Conservation (phyloP, 2,888 invertebrate genomes). For the Nemapogon koenigi region DNA sequence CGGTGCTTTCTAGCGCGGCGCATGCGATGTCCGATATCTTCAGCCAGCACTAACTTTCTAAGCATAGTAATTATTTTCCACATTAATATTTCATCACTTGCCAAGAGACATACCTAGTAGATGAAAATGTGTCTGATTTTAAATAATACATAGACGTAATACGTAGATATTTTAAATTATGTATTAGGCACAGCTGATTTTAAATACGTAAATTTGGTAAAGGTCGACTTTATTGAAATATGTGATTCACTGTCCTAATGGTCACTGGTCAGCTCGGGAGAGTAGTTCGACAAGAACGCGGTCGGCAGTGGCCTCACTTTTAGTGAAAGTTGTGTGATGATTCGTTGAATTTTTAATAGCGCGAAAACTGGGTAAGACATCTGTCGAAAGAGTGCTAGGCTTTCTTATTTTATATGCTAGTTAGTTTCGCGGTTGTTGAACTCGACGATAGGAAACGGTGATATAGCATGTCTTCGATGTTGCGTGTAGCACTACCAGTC, state of each 20-base stretch:
- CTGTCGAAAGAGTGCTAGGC: conserved; percentile 46
- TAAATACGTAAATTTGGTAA: too few species aligned
- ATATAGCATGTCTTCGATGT: conserved; percentile 2
- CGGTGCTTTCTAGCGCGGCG: conserved; percentile 60
- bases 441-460: conserved; percentile 23
- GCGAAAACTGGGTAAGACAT: conserved; percentile 52
- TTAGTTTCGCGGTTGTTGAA: conserved; percentile 46
- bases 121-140: too few species aligned
- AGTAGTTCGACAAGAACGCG: conserved; percentile 5
- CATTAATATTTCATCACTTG: conserved; percentile 53
- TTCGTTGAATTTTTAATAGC: conserved; percentile 58
- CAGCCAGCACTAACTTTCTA: conserved; percentile 57
- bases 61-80: conserved; percentile 57
- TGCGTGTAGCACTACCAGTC: conserved; percentile 3
- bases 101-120: too few species aligned
- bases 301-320: conserved; percentile 27
- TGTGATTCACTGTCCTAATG: conserved; percentile 7
- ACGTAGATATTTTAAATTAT: too few species aligned
- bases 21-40: conserved; percentile 58
- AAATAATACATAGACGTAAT: too few species aligned
- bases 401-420: conserved; percentile 51
- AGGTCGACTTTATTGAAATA: too few species aligned
- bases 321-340: conserved; percentile 59
- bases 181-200: too few species aligned
- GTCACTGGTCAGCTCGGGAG: conserved; percentile 6